phyloP scores from a whole-genome alignment of 2,888 invertebrate genomes.

The Clostera curtula region DNA sequence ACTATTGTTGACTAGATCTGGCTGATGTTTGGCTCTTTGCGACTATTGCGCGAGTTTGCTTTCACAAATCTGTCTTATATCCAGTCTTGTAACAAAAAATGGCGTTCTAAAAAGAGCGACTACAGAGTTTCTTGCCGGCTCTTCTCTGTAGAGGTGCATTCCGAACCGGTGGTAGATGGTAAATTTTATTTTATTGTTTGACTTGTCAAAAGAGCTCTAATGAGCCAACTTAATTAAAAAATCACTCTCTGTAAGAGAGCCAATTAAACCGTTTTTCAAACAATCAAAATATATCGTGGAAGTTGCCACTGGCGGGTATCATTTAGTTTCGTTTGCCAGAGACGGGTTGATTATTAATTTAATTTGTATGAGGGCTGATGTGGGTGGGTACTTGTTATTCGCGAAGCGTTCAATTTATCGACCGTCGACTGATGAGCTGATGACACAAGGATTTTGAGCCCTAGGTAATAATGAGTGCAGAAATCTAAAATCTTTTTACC shows the following conservation, averaged over 20 bases:
- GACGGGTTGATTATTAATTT: constrained; percentile 68
- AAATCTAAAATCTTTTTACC: too few species aligned
- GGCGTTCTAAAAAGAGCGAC: too few species aligned
- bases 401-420: constrained; percentile 52
- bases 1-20: too few species aligned
- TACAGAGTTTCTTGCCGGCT: too few species aligned
- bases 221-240: constrained; percentile 32
- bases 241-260: constrained; percentile 38
- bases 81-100: too few species aligned
- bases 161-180: neutral
- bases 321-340: constrained; percentile 64
- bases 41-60: too few species aligned
- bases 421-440: constrained; percentile 45
- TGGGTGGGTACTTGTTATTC: constrained; percentile 54
- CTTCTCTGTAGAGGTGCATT: too few species aligned
- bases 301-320: constrained; percentile 59
- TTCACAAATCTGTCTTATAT: too few species aligned
- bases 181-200: neutral
- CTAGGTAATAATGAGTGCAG: too few species aligned
- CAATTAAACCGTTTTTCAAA: constrained; percentile 49
- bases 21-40: too few species aligned
- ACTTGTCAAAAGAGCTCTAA: constrained; percentile 7
- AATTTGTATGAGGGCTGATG: constrained; percentile 64
- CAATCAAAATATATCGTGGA: constrained; percentile 61
- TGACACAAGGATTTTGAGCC: too few species aligned